Evolutionary conservation across 2,113 vertebrate genomes (phyloP).

Genomic region (Rattus norvegicus): GRCr8 NC_086019.1:134074001-134074500

Average conservation of each 20-base stretch:
- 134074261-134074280: neutral
- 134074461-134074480: neutral
- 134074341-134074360: neutral
- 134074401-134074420: neutral
- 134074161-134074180: neutral
- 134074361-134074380: neutral
- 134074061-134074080: neutral
- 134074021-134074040: neutral
- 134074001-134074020: neutral
- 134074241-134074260: neutral
- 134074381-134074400: no score
- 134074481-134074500: neutral
- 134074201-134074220: neutral
- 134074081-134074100: neutral
- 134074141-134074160: neutral
- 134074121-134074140: neutral
- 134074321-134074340: neutral
- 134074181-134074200: neutral
- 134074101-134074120: neutral
- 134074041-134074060: neutral
- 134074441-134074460: neutral
- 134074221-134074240: rapidly evolving
- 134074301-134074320: neutral
- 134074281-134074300: neutral
- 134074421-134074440: neutral